Conservation (phyloP, 2,797 vertebrate genomes). For the Poecile montanus region DNA sequence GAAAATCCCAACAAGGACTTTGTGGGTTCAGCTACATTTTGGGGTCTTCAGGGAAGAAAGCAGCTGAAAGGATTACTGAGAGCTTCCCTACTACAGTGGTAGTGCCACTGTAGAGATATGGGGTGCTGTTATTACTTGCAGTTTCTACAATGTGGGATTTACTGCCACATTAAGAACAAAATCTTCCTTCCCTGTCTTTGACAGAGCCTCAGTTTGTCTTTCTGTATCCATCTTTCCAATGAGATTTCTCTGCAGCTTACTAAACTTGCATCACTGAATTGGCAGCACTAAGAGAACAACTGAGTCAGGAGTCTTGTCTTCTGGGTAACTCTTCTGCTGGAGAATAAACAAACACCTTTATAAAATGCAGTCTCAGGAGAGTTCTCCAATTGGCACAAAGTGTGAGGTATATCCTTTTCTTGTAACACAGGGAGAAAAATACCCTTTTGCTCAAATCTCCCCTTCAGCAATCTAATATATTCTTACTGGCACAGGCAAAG, state of each 20-base stretch:
- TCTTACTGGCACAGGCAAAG: background rate
- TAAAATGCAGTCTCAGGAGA: background rate
- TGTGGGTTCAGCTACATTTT: background rate
- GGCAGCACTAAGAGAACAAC: background rate
- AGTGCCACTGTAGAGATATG: background rate
- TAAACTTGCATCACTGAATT: background rate
- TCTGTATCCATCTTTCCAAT: background rate
- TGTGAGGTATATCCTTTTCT: background rate
- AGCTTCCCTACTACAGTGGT: too few species aligned
- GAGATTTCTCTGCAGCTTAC: background rate
- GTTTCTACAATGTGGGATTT: background rate
- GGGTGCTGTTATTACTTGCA: background rate
- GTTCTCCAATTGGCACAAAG: background rate
- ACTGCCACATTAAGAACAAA: background rate
- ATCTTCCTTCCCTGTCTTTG: background rate
- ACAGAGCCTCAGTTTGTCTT: background rate
- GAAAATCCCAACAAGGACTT: conserved; percentile 1
- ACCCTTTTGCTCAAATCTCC: background rate
- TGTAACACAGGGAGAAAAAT: background rate
- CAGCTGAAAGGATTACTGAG: background rate
- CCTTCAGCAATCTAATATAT: background rate
- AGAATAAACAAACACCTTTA: conserved; percentile 22
- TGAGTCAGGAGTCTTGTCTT: background rate
- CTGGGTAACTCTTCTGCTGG: background rate
- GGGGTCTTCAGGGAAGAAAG: background rate